Conservation (phyloP, 2,113 vertebrate species). For the Dipodomys spectabilis region DNA sequence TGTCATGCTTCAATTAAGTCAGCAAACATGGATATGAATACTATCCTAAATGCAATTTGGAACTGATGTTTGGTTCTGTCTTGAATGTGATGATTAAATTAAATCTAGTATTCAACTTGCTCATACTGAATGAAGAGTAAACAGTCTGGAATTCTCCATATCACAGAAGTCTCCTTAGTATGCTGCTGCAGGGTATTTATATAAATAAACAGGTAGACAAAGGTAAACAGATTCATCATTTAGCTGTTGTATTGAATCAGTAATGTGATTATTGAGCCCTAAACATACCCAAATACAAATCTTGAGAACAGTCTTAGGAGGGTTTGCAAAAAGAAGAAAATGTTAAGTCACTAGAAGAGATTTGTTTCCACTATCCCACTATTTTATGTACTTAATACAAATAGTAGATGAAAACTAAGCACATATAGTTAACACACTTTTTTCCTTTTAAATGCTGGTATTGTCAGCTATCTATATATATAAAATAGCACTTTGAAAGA, state of each 20-base stretch:
- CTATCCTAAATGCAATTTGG: constrained; percentile 49
- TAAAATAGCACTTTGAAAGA: no score
- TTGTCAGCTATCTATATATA: no score
- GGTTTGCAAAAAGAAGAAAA: constrained; percentile 24
- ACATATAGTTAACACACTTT: not conserved
- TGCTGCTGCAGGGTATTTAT: not conserved
- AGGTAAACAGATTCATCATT: constrained; percentile 38
- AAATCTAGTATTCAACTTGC: not conserved
- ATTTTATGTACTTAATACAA: not conserved
- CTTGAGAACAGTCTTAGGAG: constrained; percentile 14
- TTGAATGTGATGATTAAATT: constrained; percentile 58
- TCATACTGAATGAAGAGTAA: constrained; percentile 25
- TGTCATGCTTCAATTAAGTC: constrained; percentile 56
- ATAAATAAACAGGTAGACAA: constrained; percentile 29
- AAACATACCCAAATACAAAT: constrained; percentile 43
- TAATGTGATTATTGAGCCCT: constrained; percentile 8
- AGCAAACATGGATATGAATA: constrained; percentile 54
- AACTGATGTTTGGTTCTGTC: constrained; percentile 46
- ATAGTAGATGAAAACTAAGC: not conserved
- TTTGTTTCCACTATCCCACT: not conserved
- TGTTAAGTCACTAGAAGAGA: not conserved
- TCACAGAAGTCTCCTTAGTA: constrained; percentile 10
- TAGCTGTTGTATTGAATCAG: not conserved
- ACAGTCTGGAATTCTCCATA: constrained; percentile 24
- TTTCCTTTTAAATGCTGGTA: not conserved